Conservation (phyloP, 1,140 invertebrate species). For the Drosophila arawakana region DNA sequence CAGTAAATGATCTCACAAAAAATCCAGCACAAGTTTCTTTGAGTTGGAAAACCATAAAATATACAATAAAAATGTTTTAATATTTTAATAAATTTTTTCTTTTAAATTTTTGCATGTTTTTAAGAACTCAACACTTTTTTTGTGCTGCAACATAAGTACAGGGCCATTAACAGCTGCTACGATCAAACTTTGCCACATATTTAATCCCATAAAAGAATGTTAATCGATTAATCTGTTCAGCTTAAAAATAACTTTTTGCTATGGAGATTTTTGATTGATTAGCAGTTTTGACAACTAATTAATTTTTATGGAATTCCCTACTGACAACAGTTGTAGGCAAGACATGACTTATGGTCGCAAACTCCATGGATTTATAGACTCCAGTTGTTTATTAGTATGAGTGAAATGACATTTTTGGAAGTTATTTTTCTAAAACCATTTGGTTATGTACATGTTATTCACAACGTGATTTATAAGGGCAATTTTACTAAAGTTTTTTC, state of each 20-base stretch:
- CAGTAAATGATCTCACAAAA: no score
- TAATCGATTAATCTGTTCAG: neutral
- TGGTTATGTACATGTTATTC: neutral
- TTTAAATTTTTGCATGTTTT: no score
- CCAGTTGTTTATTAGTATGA: neutral
- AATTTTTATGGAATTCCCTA: conserved; percentile 2
- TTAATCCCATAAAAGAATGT: neutral
- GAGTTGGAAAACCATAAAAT: no score
- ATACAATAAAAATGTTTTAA: no score
- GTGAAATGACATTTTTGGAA: neutral
- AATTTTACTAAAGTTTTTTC: neutral
- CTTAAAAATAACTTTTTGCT: neutral
- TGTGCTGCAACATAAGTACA: no score
- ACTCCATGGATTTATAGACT: conserved; percentile 10
- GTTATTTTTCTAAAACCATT: neutral
- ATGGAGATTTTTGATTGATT: neutral
- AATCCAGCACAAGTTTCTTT: no score
- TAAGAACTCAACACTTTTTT: no score
- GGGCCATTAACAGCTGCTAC: no score
- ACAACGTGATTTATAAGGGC: neutral
- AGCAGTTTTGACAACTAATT: neutral
- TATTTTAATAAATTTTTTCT: no score
- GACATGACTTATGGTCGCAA: neutral
- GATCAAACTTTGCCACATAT: neutral
- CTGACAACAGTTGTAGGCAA: neutral